Conservation (phyloP, 2,113 vertebrate genomes). For the Gopherus flavomarginatus region DNA sequence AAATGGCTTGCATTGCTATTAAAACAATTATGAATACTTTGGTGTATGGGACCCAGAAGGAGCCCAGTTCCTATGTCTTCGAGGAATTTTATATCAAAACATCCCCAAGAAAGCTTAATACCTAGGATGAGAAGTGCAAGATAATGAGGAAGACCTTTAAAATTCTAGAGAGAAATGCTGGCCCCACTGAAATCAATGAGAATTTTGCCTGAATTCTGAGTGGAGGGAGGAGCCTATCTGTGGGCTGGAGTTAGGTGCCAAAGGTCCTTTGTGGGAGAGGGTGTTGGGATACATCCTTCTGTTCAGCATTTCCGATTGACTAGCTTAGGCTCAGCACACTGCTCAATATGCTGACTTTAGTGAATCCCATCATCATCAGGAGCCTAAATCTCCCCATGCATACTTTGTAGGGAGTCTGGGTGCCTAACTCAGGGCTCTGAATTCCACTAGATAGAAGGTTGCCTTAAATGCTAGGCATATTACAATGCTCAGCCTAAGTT, state of each 20-base stretch:
- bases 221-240: neutral
- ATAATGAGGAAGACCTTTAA: neutral
- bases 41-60: neutral
- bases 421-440: no score
- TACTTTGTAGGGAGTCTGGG: no score
- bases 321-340: no score
- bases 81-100: neutral
- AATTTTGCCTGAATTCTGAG: neutral
- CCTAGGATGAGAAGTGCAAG: neutral
- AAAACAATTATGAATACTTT: neutral
- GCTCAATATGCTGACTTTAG: no score
- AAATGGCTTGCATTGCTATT: neutral
- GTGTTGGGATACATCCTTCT: no score
- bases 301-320: no score
- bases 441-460: no score
- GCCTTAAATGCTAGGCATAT: no score
- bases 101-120: neutral
- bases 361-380: no score
- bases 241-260: no score
- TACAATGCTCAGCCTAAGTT: neutral
- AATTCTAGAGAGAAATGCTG: neutral
- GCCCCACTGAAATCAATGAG: neutral
- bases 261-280: no score
- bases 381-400: no score
- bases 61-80: neutral